Evolutionary conservation across 2,797 vertebrate genomes (phyloP).

Genomic region (Podargus strigoides): DNA sequence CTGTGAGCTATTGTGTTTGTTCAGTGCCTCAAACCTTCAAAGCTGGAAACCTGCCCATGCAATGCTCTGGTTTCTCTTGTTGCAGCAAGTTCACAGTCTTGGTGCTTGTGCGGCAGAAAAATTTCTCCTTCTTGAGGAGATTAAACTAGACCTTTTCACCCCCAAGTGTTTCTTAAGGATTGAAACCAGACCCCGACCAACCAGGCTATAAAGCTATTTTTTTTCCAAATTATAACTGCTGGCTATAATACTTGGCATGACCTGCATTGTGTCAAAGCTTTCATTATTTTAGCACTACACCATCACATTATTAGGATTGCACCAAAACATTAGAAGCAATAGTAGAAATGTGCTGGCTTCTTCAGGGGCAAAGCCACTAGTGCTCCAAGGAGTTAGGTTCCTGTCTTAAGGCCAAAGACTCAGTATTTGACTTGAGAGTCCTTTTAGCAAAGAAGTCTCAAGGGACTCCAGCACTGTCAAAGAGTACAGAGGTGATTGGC

Average conservation of each 20-base stretch:
- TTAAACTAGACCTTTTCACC: not conserved
- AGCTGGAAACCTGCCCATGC: not conserved
- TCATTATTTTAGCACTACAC: not conserved
- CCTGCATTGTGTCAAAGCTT: not conserved
- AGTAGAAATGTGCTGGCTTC: not conserved
- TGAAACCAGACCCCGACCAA: not conserved
- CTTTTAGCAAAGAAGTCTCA: not conserved
- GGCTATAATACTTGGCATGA: not conserved
- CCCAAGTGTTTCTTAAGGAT: not conserved
- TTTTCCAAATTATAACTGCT: not conserved
- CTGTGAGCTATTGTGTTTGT: not conserved
- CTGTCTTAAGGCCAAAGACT: not conserved
- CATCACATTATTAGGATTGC: too few species aligned
- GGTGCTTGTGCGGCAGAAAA: not conserved
- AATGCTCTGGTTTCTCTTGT: fast-evolving
- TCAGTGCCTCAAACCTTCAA: not conserved
- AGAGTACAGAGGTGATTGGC: not conserved
- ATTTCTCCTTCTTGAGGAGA: not conserved
- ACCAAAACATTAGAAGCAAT: not conserved
- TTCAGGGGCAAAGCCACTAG: not conserved
- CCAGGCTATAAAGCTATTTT: not conserved
- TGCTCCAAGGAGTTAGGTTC: not conserved
- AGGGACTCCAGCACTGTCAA: not conserved
- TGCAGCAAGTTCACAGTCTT: fast-evolving
- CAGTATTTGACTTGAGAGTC: not conserved